Conservation (phyloP, 2,797 vertebrate genomes). For the Hoplostethus mediterraneus region DNA sequence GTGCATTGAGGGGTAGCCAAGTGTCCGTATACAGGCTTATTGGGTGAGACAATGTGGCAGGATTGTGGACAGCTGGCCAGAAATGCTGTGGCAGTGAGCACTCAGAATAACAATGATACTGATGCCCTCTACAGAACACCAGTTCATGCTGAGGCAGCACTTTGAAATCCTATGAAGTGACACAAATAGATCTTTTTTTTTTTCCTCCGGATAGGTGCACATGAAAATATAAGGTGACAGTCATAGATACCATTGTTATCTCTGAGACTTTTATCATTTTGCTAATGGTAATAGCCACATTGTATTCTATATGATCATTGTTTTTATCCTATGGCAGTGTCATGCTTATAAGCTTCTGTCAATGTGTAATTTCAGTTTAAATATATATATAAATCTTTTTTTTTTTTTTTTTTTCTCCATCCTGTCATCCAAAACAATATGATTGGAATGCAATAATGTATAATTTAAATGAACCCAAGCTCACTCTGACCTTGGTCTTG, state of each 20-base stretch:
- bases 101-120: constrained; percentile 76
- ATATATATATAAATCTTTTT: too few relatives aligned
- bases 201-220: constrained; percentile 29
- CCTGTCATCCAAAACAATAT: not conserved
- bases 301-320: not conserved
- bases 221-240: constrained; percentile 44
- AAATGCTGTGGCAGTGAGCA: constrained; percentile 54
- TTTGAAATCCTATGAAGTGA: constrained; percentile 60
- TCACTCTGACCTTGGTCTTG: not conserved
- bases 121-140: constrained; percentile 67
- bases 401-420: too few relatives aligned
- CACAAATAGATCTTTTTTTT: constrained; percentile 53
- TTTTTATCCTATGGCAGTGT: not conserved
- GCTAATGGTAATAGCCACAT: not conserved
- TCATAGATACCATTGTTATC: constrained; percentile 17
- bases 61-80: constrained; percentile 66
- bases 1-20: constrained; percentile 51
- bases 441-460: not conserved
- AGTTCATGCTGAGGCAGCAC: constrained; percentile 72
- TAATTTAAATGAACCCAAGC: too few relatives aligned
- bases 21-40: constrained; percentile 54
- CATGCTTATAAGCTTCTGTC: not conserved
- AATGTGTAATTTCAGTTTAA: too few relatives aligned
- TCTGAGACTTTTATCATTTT: too few relatives aligned
- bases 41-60: constrained; percentile 58